Conservation (phyloP, 2,797 vertebrate species). For the Ciconia nigra region DNA sequence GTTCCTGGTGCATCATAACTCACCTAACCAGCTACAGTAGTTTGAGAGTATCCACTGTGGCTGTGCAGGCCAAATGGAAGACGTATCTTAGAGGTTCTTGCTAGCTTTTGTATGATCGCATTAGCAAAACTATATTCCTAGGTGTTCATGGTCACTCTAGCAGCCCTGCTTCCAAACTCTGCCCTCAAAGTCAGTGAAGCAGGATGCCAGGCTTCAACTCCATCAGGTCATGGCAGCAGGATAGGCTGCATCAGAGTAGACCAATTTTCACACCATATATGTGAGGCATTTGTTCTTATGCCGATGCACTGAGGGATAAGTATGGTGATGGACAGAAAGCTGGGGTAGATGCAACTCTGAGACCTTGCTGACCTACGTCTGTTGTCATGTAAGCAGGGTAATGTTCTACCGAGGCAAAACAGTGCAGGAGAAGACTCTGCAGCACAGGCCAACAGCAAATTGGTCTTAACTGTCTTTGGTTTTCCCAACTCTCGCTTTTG, state of each 20-base stretch:
- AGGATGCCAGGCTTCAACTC: fast-evolving
- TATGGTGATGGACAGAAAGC: not conserved
- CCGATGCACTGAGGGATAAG: not conserved
- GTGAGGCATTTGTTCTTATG: not conserved
- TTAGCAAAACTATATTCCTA: not conserved
- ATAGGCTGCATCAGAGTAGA: not conserved
- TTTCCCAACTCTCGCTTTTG: not conserved
- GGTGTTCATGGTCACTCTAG: not conserved
- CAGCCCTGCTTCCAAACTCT: not conserved
- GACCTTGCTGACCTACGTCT: not conserved
- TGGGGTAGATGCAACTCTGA: not conserved
- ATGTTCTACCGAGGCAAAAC: not conserved
- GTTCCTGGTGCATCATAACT: not conserved
- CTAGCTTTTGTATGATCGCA: not conserved
- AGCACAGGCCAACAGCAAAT: not conserved
- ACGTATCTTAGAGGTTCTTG: not conserved
- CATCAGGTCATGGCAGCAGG: too few relatives aligned
- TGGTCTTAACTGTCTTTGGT: not conserved
- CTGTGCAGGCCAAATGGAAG: not conserved
- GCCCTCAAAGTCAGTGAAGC: not conserved
- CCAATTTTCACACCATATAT: fast-evolving
- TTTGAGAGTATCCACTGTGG: not conserved
- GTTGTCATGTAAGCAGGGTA: not conserved
- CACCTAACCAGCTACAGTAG: not conserved
- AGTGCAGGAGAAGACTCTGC: not conserved